Evolutionary conservation across 2,888 invertebrate species (phyloP).

Genomic region (Phengaris arion): DNA sequence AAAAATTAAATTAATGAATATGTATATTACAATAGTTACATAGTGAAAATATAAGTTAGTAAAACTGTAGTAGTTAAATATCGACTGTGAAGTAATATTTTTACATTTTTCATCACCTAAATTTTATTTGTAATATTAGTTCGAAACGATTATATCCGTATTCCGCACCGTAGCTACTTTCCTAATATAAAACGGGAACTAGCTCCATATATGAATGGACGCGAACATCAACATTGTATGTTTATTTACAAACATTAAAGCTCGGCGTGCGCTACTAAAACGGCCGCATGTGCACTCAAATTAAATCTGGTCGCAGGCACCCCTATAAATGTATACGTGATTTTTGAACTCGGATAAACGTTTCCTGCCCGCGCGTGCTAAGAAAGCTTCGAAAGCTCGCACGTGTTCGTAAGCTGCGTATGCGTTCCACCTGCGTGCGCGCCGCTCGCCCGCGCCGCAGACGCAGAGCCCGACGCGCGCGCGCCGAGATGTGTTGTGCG

Average conservation of each 20-base stretch:
- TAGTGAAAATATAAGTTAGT: too few species aligned
- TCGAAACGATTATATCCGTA: conserved; percentile 10
- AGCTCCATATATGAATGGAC: conserved; percentile 59
- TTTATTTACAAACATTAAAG: conserved; percentile 74
- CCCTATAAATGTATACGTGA: conserved; percentile 44
- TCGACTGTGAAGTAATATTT: too few species aligned
- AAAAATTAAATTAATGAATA: too few species aligned
- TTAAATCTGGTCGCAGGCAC: conserved; percentile 56
- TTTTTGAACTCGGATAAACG: conserved; percentile 43
- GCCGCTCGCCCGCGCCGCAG: conserved; percentile 43
- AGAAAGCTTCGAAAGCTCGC: conserved; percentile 62
- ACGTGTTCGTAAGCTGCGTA: conserved; percentile 55
- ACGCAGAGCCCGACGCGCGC: conserved; percentile 63
- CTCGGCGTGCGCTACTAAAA: conserved; percentile 58
- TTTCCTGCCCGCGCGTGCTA: conserved; percentile 61
- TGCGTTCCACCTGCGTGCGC: conserved; percentile 64
- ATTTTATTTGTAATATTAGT: neutral
- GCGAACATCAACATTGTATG: conserved; percentile 57
- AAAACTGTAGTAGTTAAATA: too few species aligned
- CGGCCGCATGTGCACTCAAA: conserved; percentile 59
- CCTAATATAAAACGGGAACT: conserved; percentile 40
- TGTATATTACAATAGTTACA: too few species aligned
- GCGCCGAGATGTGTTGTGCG: conserved; percentile 72
- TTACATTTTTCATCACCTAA: too few species aligned
- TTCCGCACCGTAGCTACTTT: conserved; percentile 1